These are phyloP conservation scores for Petrocephalus sullivani DNA, from an alignment of 2,797 vertebrate species.

Conservation along the genomic window DNA sequence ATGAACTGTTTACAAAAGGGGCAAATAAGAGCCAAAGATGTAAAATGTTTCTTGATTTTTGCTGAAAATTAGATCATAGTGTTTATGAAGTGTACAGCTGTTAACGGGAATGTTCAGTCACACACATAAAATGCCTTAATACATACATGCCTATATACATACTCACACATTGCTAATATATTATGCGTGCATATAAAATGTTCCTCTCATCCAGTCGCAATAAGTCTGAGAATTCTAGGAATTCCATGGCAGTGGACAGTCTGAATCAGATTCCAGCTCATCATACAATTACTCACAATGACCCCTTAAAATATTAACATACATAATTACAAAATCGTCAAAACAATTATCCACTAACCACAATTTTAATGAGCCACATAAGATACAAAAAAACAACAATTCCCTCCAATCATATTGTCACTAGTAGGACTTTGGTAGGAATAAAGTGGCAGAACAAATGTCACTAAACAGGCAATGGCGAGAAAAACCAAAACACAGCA, in stretches of 20 bases:
- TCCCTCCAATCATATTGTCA: not conserved
- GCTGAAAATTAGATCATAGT: not conserved
- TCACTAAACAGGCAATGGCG: not conserved
- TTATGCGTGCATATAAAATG: not conserved
- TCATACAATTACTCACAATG: not conserved
- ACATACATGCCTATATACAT: not conserved
- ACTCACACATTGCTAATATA: not conserved
- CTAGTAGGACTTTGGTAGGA: not conserved
- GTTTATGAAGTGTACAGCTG: not conserved
- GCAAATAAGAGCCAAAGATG: not conserved
- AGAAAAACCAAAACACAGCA: not conserved
- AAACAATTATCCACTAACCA: not conserved
- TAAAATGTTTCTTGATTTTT: not conserved
- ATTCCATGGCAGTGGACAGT: not conserved
- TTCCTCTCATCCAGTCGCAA: not conserved
- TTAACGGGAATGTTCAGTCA: not conserved
- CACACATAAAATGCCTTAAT: not conserved
- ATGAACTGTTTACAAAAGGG: not conserved
- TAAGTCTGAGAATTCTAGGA: not conserved
- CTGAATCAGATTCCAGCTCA: too few species aligned
- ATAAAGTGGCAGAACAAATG: not conserved
- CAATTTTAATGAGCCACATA: not conserved
- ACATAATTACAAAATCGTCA: not conserved
- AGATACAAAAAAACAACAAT: not conserved
- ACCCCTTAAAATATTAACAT: not conserved